Percentiles rank a stretch among this genome's conserved stretches.
These are phyloP conservation scores for Tetragnatha versicolor DNA, from an alignment of 1,140 invertebrate genomes.

Conservation along the genomic window DNA sequence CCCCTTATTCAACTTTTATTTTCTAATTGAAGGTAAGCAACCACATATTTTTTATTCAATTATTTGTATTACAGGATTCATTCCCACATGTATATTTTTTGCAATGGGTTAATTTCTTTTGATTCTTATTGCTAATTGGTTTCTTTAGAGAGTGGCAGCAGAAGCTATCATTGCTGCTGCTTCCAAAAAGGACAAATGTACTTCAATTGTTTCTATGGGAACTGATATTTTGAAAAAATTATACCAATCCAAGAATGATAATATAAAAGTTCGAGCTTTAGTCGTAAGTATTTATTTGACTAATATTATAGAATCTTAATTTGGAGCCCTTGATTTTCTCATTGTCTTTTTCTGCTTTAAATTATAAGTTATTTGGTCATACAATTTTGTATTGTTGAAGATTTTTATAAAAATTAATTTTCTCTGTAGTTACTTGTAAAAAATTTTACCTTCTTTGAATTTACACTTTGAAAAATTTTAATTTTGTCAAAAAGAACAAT, in stretches of 20 bases:
- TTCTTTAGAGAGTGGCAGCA: constrained; percentile 81
- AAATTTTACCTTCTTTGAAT: no score
- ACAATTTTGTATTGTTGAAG: background rate
- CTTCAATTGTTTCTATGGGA: constrained; percentile 87
- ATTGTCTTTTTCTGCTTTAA: background rate
- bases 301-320: background rate
- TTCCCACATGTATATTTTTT: no score
- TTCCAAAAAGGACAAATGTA: constrained; percentile 96
- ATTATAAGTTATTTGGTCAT: background rate
- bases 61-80: no score
- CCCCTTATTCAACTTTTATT: no score
- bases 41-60: no score
- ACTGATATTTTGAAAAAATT: constrained; percentile 93
- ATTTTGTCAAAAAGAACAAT: no score
- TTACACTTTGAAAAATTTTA: no score
- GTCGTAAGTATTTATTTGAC: constrained; percentile 66
- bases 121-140: constrained; percentile 5
- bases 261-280: constrained; percentile 83
- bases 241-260: constrained; percentile 90
- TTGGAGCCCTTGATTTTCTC: background rate
- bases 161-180: constrained; percentile 96
- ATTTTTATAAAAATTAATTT: no score
- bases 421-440: no score
- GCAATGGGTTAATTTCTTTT: no score
- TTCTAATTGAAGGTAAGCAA: no score